Conservation (phyloP, 2,797 vertebrate genomes). For the Streptopelia turtur region DNA sequence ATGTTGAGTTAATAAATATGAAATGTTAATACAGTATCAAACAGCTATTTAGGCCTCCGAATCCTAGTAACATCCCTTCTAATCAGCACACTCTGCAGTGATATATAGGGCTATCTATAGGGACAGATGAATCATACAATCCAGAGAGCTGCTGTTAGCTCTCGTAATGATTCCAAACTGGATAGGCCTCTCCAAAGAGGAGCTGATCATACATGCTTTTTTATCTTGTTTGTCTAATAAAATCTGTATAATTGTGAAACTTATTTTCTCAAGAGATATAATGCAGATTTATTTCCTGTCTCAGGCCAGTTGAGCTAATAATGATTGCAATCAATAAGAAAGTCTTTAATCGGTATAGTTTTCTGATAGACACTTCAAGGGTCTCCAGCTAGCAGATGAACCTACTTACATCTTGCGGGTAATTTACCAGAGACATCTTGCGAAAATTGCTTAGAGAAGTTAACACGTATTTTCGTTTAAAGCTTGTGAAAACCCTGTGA, state of each 20-base stretch:
- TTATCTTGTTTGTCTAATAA: conserved; percentile 75
- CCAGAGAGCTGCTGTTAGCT: conserved; percentile 22
- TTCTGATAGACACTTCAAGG: conserved; percentile 72
- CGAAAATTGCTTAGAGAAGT: conserved; percentile 55
- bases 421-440: conserved; percentile 67
- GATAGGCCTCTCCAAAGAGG: conserved; percentile 53
- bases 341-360: conserved; percentile 75
- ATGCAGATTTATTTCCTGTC: conserved; percentile 74
- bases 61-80: conserved; percentile 53
- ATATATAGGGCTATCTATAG: conserved; percentile 35
- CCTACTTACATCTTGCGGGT: conserved; percentile 57
- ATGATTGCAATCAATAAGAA: conserved; percentile 80
- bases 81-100: conserved; percentile 52
- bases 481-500: conserved; percentile 28
- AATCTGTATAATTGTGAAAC: conserved; percentile 74
- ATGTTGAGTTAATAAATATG: conserved; percentile 73
- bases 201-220: conserved; percentile 64
- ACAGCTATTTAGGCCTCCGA: conserved; percentile 60
- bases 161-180: conserved; percentile 44
- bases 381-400: conserved; percentile 72
- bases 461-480: conserved; percentile 58
- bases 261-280: conserved; percentile 76
- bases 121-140: conserved; percentile 46
- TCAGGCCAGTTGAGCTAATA: conserved; percentile 73
- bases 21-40: conserved; percentile 70